Evolutionary conservation across 2,888 invertebrate species (phyloP).

Genomic region (Limnephilus rhombicus): DNA sequence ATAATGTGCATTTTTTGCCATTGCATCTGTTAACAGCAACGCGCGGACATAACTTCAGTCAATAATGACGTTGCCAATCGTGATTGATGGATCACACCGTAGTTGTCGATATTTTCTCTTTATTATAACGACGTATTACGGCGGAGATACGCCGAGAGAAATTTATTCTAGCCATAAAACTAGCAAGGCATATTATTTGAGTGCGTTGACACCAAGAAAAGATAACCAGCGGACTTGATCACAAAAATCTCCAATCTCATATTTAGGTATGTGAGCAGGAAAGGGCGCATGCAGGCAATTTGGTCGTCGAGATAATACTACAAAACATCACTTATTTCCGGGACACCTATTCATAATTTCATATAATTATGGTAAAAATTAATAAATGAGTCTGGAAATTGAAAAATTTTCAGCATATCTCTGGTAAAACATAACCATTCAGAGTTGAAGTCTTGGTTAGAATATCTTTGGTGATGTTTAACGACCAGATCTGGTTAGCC

Average conservation of each 20-base stretch:
- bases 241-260: neutral
- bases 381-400: too few relatives aligned
- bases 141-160: neutral
- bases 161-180: neutral
- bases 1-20: neutral
- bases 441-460: neutral
- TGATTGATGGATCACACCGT: neutral
- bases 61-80: neutral
- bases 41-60: neutral
- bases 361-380: neutral
- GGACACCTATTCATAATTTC: neutral
- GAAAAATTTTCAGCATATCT: too few relatives aligned
- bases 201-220: neutral
- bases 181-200: neutral
- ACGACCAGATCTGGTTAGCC: too few relatives aligned
- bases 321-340: too few relatives aligned
- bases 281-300: too few relatives aligned
- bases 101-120: neutral
- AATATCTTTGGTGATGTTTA: neutral
- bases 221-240: neutral
- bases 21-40: neutral
- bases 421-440: neutral
- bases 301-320: too few relatives aligned
- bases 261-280: too few relatives aligned
- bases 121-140: neutral